Evolutionary conservation across 2,797 vertebrate genomes (phyloP).

Genomic region (Oreonectes daqikongensis): DNA sequence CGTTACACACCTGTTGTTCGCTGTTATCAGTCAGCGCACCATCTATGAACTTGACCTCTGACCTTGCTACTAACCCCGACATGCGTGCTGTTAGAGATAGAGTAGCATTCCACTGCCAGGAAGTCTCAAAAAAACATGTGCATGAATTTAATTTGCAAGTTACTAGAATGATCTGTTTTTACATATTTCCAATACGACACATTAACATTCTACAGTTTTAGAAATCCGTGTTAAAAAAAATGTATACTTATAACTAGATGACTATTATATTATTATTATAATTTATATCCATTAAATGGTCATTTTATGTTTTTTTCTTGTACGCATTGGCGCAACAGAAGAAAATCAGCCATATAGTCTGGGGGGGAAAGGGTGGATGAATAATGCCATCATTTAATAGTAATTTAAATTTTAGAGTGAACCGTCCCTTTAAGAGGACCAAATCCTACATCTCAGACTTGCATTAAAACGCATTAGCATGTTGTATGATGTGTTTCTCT

Average conservation of each 20-base stretch:
- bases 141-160: neutral
- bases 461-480: neutral
- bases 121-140: conserved; percentile 3
- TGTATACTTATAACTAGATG: too few relatives aligned
- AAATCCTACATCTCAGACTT: neutral
- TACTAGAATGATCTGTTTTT: neutral
- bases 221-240: too few relatives aligned
- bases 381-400: neutral
- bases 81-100: neutral
- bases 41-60: conserved; percentile 35
- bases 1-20: conserved; percentile 23
- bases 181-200: too few relatives aligned
- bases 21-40: conserved; percentile 8
- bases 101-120: neutral
- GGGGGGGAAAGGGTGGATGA: too few relatives aligned
- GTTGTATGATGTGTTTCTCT: conserved; percentile 4
- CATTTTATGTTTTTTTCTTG: neutral
- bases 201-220: too few relatives aligned
- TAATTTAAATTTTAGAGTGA: neutral
- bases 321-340: neutral
- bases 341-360: neutral
- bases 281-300: neutral
- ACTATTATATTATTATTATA: too few relatives aligned
- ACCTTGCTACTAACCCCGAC: neutral
- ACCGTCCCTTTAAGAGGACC: neutral